Conservation (phyloP, 2,113 vertebrate species). For the Manacus vitellinus region DNA sequence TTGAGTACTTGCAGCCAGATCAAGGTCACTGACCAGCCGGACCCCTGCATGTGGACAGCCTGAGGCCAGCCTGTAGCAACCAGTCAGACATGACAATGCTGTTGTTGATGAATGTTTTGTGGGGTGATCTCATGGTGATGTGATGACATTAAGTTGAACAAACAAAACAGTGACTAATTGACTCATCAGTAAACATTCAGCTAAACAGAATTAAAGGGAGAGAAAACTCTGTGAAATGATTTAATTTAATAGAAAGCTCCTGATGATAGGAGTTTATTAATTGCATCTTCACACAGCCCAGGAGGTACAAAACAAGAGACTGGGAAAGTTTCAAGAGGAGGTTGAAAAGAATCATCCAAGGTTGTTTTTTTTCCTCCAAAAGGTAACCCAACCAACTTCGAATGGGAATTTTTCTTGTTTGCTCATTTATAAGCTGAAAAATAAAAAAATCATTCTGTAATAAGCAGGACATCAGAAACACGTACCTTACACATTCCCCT, state of each 20-base stretch:
- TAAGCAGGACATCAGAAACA: neutral
- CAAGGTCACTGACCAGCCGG: neutral
- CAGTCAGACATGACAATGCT: neutral
- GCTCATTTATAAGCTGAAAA: neutral
- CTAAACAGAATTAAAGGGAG: constrained; percentile 1
- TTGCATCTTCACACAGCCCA: neutral
- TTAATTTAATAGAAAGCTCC: neutral
- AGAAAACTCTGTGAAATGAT: constrained; percentile 29
- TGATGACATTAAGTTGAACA: constrained; percentile 48
- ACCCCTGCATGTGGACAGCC: neutral
- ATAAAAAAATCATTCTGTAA: neutral
- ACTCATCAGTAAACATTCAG: constrained; percentile 51
- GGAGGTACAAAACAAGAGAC: neutral
- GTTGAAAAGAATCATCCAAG: neutral
- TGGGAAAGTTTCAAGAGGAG: neutral
- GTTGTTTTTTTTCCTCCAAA: neutral
- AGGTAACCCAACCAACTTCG: neutral
- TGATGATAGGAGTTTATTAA: neutral
- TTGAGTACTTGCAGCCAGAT: neutral
- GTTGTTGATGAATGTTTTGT: constrained; percentile 12
- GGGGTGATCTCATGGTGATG: constrained; percentile 21
- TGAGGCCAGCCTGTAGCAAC: neutral
- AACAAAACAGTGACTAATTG: constrained; percentile 47
- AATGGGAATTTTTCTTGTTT: neutral
- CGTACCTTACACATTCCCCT: neutral